Evolutionary conservation across 2,888 invertebrate species (phyloP).

Genomic region (Entomobrya multifasciata): DNA sequence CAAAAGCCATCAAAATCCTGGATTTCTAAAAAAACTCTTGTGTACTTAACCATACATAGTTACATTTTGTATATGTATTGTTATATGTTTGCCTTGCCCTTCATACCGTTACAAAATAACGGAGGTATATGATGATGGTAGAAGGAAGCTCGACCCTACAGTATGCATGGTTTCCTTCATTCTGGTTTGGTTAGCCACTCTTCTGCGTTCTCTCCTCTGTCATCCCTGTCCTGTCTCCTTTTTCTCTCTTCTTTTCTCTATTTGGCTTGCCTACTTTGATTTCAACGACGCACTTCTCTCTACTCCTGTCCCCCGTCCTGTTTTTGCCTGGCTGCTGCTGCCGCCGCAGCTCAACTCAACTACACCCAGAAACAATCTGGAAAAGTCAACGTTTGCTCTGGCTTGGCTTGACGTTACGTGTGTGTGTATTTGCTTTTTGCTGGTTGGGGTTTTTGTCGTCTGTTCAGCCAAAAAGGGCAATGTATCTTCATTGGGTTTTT

Average conservation of each 20-base stretch:
- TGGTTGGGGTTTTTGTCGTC: background rate
- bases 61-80: too few species aligned
- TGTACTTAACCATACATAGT: background rate
- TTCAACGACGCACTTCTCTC: constrained; percentile 17
- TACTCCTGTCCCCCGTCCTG: background rate
- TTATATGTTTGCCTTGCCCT: too few species aligned
- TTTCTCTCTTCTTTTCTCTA: background rate
- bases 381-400: constrained; percentile 26
- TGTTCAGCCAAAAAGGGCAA: background rate
- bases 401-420: background rate
- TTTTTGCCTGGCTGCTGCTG: too few species aligned
- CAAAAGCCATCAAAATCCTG: constrained; percentile 60
- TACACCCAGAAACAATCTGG: constrained; percentile 16
- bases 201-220: background rate
- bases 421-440: background rate
- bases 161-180: constrained; percentile 8
- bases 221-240: background rate
- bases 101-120: too few species aligned
- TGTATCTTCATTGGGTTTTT: constrained; percentile 28
- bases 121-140: too few species aligned
- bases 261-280: constrained; percentile 11
- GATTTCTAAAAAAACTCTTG: constrained; percentile 35
- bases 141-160: too few species aligned
- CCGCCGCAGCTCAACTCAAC: background rate
- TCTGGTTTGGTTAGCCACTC: constrained; percentile 27